Evolutionary conservation across 2,113 vertebrate species (phyloP).

Genomic region (Pelmatolapia mariae): DNA sequence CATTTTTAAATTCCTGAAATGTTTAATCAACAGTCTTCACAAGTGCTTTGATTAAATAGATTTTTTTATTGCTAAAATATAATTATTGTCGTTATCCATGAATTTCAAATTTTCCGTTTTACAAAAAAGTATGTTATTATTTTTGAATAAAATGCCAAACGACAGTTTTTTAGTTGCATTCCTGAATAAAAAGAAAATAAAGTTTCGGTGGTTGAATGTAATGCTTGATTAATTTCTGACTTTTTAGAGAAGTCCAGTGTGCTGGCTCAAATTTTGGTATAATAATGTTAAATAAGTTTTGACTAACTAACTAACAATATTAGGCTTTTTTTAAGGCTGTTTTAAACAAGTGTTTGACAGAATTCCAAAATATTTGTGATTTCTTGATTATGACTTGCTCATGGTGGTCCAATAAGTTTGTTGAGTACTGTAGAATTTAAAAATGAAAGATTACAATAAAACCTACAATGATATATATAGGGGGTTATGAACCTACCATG

Average conservation of each 20-base stretch:
- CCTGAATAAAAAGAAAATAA: not conserved
- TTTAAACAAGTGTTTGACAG: not conserved
- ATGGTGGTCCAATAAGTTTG: not conserved
- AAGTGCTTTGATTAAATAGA: fast-evolving
- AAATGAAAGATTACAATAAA: not conserved
- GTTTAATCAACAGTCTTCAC: not conserved
- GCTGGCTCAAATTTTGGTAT: not conserved
- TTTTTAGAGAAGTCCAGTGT: not conserved
- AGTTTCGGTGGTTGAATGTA: not conserved
- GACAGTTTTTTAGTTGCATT: not conserved
- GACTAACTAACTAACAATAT: not conserved
- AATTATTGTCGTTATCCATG: not conserved
- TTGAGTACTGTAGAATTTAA: not conserved
- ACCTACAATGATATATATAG: not conserved
- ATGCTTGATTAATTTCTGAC: not conserved
- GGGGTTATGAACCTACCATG: not conserved
- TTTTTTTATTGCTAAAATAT: not conserved
- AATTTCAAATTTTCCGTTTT: not conserved
- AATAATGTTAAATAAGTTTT: not conserved
- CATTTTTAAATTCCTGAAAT: not conserved
- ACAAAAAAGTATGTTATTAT: not conserved
- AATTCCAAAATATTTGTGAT: not conserved
- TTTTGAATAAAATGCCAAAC: not conserved
- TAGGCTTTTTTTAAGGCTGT: no score
- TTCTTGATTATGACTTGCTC: not conserved